phyloP scores from a whole-genome alignment of 2,888 invertebrate species.

The Drosophila putrida region DNA sequence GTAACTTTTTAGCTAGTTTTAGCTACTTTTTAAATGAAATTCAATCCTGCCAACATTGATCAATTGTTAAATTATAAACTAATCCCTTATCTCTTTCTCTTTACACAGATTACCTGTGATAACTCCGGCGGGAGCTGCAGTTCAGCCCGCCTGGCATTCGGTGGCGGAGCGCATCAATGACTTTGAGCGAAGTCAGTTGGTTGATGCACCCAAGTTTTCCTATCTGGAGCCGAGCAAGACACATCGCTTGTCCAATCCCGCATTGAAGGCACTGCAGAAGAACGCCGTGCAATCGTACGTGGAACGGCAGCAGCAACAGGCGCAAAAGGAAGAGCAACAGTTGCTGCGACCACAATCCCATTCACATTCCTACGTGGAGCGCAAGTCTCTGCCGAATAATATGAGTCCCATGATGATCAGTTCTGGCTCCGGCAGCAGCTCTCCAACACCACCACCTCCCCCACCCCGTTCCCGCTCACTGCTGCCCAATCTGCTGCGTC shows the following conservation, averaged over 20 bases:
- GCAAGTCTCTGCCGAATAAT: conserved; percentile 84
- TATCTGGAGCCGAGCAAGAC: conserved; percentile 91
- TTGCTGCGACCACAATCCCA: conserved; percentile 81
- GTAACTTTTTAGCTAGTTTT: too few species aligned
- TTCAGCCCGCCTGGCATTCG: conserved; percentile 86
- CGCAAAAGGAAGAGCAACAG: conserved; percentile 85
- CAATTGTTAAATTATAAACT: neutral
- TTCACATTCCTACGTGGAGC: conserved; percentile 66
- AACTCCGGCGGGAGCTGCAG: conserved; percentile 78
- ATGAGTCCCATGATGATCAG: conserved; percentile 62
- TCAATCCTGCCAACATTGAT: too few species aligned
- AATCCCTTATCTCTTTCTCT: neutral
- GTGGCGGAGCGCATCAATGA: conserved; percentile 89
- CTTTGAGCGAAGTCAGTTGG: conserved; percentile 86
- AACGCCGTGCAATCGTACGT: conserved; percentile 93
- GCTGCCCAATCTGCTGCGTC: conserved; percentile 82
- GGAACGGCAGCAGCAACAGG: conserved; percentile 88
- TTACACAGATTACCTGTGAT: conserved; percentile 70
- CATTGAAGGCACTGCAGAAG: conserved; percentile 93
- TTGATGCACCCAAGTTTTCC: conserved; percentile 86
- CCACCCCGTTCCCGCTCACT: conserved; percentile 84
- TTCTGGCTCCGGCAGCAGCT: conserved; percentile 58
- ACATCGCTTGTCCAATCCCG: conserved; percentile 90
- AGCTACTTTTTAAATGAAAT: too few species aligned
- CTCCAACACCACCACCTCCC: conserved; percentile 85